Conservation (phyloP, 2,888 invertebrate genomes). For the Gibbula magus region DNA sequence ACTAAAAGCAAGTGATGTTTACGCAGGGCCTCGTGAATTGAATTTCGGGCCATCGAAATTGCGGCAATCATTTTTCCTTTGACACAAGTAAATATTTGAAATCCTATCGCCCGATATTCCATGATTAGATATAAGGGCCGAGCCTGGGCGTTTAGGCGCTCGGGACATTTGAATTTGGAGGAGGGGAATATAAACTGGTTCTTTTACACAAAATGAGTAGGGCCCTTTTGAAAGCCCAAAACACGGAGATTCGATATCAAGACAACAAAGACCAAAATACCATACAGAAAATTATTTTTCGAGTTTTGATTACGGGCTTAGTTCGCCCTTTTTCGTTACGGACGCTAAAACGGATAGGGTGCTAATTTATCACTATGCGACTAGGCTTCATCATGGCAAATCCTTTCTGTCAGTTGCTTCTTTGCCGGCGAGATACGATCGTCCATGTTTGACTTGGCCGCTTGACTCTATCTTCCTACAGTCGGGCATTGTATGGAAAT, state of each 20-base stretch:
- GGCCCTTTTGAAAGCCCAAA: not conserved
- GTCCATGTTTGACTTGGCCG: not conserved
- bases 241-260: conserved; percentile 15
- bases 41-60: conserved; percentile 12
- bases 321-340: not conserved
- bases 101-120: conserved; percentile 24
- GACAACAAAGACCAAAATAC: conserved; percentile 4
- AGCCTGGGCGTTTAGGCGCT: conserved; percentile 9
- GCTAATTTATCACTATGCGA: conserved; percentile 13
- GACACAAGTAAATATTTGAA: conserved; percentile 29
- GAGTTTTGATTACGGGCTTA: conserved; percentile 10
- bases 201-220: conserved; percentile 11
- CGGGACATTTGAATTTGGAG: not conserved
- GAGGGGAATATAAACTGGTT: conserved; percentile 3
- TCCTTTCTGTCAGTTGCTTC: conserved; percentile 9
- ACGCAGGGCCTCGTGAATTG: conserved; percentile 9
- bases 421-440: conserved; percentile 5
- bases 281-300: conserved; percentile 22
- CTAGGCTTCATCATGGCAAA: conserved; percentile 1
- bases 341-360: not conserved
- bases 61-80: conserved; percentile 27
- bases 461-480: not conserved
- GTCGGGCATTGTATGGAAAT: not conserved
- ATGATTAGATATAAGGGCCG: conserved; percentile 21
- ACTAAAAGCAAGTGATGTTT: conserved; percentile 18